Evolutionary conservation across 2,888 invertebrate species (phyloP), one percentile per base, ranked within the genome.

Genomic region (Boloria selene): DNA sequence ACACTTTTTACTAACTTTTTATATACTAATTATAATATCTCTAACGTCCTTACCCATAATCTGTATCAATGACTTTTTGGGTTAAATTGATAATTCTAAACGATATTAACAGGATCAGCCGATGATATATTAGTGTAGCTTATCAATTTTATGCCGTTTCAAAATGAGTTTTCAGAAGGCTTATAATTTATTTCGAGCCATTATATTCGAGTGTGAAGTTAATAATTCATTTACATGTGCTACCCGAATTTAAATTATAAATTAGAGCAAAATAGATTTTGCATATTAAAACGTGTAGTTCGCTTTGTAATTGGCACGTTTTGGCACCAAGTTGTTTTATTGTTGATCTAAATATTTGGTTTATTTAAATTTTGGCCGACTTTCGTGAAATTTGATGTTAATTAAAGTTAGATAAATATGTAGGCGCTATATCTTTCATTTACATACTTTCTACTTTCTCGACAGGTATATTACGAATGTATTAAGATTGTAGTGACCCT

Each of bases 191-290:
- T 63, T 63, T 56, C 31, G 7, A 7, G 56, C 50, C 14, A 50
- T 50, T 50, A 17, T 54, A 44, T 56, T 55, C n/a, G 50, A 44
- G 63, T 50, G 56, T 56, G 49, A 56, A 56, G 38, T 63, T 56
- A 63, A 63, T 56, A 50, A 63, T 51, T 55, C 49, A 55, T 63
- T 62, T 38, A 54, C 54, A 55, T 63, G 22, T 56, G 63, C 26
- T 31, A 47, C 22, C 49, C 17, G 55, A 54, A 62, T 54, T 62
- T 49, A 62, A 62, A 62, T 62, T 62, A 55, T 55, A 17, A 49
- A 55, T 62, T 62, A 55, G 22, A 18, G 18, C 14, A 13, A 45
- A 58, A 58, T 58, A 58, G 58, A 58, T 49, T 58, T 49, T 16
- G 3, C 54, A 55, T 55, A 42, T 42, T 55, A 42, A 55, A 55